Conservation (phyloP, 2,888 invertebrate genomes). For the Diadegma fenestrale region DNA sequence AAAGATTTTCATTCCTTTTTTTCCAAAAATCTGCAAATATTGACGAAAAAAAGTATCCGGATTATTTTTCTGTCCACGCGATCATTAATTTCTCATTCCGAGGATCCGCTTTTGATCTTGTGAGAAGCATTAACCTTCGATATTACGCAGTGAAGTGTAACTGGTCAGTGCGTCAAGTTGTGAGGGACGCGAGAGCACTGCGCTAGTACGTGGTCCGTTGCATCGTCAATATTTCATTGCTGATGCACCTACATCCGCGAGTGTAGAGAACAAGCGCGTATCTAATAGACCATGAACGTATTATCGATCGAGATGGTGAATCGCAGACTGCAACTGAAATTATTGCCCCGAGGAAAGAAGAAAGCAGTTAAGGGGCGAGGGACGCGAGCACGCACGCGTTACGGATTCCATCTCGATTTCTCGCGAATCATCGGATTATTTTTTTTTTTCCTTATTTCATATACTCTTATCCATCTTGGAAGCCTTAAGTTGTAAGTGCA, state of each 20-base stretch:
- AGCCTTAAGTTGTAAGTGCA: constrained; percentile 67
- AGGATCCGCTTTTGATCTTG: not conserved
- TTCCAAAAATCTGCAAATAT: not conserved
- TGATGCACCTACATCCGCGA: constrained; percentile 20
- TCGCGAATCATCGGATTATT: constrained; percentile 55
- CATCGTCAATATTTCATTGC: constrained; percentile 33
- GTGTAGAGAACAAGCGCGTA: constrained; percentile 51
- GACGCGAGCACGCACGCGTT: constrained; percentile 61
- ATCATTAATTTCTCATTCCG: not conserved
- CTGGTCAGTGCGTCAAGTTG: constrained; percentile 21
- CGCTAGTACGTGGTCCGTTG: constrained; percentile 18
- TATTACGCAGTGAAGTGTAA: constrained; percentile 16
- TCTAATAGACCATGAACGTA: constrained; percentile 61
- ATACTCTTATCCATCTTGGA: constrained; percentile 55
- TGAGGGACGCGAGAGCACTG: constrained; percentile 25
- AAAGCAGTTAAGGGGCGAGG: constrained; percentile 32
- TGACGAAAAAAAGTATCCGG: not conserved
- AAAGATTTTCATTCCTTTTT: not conserved
- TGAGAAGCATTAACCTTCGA: not conserved
- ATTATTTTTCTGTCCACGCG: not conserved
- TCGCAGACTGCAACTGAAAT: constrained; percentile 65
- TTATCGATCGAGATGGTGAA: constrained; percentile 64
- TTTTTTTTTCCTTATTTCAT: constrained; percentile 9
- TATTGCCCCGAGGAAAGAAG: constrained; percentile 45
- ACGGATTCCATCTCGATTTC: constrained; percentile 58